A percentile compares a stretch with the other conserved stretches of the same genome.
These are phyloP conservation scores for Euthynnus affinis DNA, from an alignment of 2,797 vertebrate genomes.

Conservation along the genomic window DNA sequence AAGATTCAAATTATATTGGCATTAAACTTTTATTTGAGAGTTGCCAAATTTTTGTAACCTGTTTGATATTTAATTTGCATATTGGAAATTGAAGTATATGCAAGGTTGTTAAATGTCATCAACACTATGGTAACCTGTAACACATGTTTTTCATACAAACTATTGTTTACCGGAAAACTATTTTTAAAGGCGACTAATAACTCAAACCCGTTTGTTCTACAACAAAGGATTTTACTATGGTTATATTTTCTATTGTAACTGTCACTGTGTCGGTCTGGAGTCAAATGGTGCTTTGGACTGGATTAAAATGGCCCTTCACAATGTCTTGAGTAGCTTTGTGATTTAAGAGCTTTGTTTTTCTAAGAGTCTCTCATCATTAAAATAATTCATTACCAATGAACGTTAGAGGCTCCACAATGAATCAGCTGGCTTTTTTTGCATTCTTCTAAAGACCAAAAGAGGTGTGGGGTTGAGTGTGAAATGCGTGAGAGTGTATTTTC, in stretches of 20 bases:
- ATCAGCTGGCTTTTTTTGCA: conserved; percentile 82
- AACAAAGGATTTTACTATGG: conserved; percentile 33
- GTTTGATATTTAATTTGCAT: neutral
- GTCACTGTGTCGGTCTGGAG: conserved; percentile 62
- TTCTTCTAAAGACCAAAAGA: conserved; percentile 81
- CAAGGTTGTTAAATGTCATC: neutral
- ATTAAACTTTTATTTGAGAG: neutral
- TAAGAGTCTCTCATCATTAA: conserved; percentile 78
- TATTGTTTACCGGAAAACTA: neutral
- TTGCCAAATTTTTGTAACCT: neutral
- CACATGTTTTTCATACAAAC: neutral
- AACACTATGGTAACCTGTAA: neutral
- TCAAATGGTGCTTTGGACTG: conserved; percentile 69
- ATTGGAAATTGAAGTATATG: neutral
- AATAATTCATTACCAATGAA: conserved; percentile 89
- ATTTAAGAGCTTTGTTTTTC: conserved; percentile 89
- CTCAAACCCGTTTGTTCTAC: conserved; percentile 19
- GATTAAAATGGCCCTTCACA: conserved; percentile 70
- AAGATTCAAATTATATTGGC: neutral
- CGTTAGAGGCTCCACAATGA: conserved; percentile 86
- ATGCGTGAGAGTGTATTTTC: conserved; percentile 29
- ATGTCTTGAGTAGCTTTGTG: conserved; percentile 75
- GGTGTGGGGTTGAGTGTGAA: conserved; percentile 53
- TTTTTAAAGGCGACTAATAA: conserved; percentile 15
- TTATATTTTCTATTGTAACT: conserved; percentile 39